These are phyloP conservation scores for Malurus splendens DNA, from an alignment of 2,797 vertebrate genomes.

Conservation along the genomic window DNA sequence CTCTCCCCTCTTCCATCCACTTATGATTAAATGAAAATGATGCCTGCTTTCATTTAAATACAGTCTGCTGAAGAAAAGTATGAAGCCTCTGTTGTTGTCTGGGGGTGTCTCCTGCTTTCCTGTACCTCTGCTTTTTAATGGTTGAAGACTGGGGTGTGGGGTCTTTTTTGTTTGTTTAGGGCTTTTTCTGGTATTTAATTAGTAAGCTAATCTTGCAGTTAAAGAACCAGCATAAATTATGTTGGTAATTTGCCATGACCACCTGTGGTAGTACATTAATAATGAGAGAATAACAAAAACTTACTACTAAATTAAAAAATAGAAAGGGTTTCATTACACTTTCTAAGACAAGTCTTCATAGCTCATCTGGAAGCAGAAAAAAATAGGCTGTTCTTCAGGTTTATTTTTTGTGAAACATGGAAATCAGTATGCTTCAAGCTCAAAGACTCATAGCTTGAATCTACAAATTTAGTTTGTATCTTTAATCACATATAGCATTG, in stretches of 20 bases:
- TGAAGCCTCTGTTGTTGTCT: neutral
- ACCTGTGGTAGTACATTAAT: slow-evolving; percentile 10
- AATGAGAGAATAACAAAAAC: slow-evolving; percentile 3
- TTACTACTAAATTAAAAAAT: neutral
- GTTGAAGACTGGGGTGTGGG: neutral
- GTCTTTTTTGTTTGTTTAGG: neutral
- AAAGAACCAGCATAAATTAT: neutral
- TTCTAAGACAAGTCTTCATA: neutral
- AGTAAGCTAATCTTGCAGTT: neutral
- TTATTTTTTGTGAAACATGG: neutral
- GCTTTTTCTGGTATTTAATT: neutral
- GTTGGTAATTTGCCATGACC: slow-evolving; percentile 17
- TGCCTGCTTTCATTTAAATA: neutral
- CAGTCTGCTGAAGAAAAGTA: neutral
- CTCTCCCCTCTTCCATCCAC: neutral
- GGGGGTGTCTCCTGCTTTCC: neutral
- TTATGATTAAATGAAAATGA: neutral
- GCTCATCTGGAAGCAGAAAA: neutral
- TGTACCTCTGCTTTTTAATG: neutral
- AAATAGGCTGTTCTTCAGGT: neutral
- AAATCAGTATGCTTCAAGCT: neutral
- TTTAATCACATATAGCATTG: neutral
- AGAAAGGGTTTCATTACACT: neutral
- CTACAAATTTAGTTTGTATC: neutral
- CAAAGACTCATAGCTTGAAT: neutral